Conservation (phyloP, 2,888 invertebrate genomes). For the Nemotelus pantherinus region DNA sequence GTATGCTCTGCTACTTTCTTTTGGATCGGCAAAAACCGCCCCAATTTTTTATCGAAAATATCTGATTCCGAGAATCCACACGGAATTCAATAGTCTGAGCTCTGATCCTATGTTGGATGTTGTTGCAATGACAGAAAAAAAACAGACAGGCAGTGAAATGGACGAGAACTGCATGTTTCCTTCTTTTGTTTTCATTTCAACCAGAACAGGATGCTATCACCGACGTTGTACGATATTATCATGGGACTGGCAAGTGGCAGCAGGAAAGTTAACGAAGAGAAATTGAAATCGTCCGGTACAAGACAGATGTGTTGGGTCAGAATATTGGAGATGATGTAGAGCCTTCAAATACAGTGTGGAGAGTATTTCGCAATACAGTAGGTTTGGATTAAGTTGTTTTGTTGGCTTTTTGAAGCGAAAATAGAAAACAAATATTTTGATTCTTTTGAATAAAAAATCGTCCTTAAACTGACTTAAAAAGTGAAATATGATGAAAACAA, state of each 20-base stretch:
- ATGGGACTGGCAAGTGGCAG: conserved; percentile 1
- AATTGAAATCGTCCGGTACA: conserved; percentile 2
- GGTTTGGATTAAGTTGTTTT: no score
- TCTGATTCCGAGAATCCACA: neutral
- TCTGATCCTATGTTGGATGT: neutral
- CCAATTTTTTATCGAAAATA: neutral
- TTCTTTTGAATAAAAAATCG: no score
- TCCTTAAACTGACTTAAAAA: no score
- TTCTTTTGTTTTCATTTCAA: neutral
- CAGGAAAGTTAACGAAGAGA: neutral
- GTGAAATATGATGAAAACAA: no score
- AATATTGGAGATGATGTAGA: neutral
- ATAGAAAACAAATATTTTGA: no score
- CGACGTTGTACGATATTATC: neutral
- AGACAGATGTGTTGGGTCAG: neutral
- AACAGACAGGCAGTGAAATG: neutral
- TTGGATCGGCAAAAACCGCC: no score
- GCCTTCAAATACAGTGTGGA: no score
- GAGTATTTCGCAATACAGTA: no score
- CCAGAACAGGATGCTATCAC: no score
- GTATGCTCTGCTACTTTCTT: no score
- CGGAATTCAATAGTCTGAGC: neutral
- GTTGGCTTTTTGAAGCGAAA: no score
- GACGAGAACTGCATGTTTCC: conserved; percentile 23
- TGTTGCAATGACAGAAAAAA: neutral